Evolutionary conservation across 1,140 invertebrate species (phyloP), one percentile per base, ranked within the genome.

Genomic region (Drosophila gunungcola): DNA sequence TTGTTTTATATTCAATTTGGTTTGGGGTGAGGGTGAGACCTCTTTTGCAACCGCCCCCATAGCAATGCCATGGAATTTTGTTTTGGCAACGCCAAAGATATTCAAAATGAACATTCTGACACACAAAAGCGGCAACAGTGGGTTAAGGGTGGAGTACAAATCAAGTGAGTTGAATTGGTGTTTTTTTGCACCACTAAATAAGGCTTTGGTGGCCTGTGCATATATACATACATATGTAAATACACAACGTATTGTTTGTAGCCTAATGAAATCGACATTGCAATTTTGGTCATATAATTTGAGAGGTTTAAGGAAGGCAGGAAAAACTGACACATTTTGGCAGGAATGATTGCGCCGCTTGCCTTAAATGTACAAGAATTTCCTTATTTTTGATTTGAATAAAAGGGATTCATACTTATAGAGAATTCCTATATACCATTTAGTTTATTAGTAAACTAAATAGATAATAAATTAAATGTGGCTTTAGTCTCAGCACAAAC

Each of bases 1-100:
- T 88, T 88, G 72, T 83, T 89, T 83, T 76, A 73, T 73, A 79
- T 88, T 89, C 84, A 80, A 80, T 88, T 83, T 83, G 29, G 73
- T 46, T 65, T 53, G 63, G 60, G 25, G 54, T 56, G 45, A 63
- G 48, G 29, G 54, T 56, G 45, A 63, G 48, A 32, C 46, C 39
- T 16, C 55, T 13, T 21, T 54, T 34, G n/a, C 52, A 21, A 25
- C 11, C 56, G 1, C 42, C 32, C n/a, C 67, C 36, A 32, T 70
- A 76, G 73, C 72, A 77, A 69, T 69, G 73, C 63, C 63, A 69
- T 60, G 74, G 72, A 80, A 86, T 69, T 78, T 85, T 85, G 82
- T 85, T 85, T 85, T 85, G 82, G 82, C 82, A 85, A 86, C 82
- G 81, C 61, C 49, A 79, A 64, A 73, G 43, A 72, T 56, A 51